A percentile compares a stretch with the other conserved stretches of the same genome.
These are phyloP conservation scores for Datnioides undecimradiatus DNA, from an alignment of 2,113 vertebrate genomes.

Conservation along the genomic window DNA sequence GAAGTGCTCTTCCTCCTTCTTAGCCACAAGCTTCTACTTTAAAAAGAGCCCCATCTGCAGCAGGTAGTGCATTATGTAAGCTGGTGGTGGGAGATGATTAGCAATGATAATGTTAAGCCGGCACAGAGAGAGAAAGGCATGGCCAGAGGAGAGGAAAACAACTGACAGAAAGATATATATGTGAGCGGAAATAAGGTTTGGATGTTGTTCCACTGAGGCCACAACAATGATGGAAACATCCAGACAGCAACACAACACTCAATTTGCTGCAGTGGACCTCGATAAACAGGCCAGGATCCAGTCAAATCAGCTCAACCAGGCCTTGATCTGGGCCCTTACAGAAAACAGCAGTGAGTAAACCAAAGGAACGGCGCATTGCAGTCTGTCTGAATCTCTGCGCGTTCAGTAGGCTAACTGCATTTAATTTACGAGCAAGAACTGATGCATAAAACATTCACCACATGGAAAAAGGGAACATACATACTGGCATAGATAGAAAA, in stretches of 20 bases:
- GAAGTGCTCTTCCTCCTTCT: neutral
- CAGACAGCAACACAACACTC: conserved; percentile 5
- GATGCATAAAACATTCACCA: neutral
- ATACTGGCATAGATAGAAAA: neutral
- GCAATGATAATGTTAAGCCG: conserved; percentile 28
- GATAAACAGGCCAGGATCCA: conserved; percentile 2
- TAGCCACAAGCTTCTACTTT: conserved; percentile 2
- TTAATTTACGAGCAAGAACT: neutral
- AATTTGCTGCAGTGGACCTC: conserved; percentile 29
- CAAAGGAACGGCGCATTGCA: neutral
- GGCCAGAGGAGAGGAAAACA: conserved; percentile 7
- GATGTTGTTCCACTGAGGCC: neutral
- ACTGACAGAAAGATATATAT: neutral
- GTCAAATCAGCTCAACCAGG: neutral
- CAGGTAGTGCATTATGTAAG: conserved; percentile 50
- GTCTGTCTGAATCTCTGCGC: neutral
- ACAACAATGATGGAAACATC: neutral
- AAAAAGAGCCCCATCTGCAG: conserved; percentile 24
- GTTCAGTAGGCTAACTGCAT: neutral
- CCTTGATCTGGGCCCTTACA: neutral
- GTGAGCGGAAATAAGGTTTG: conserved; percentile 7
- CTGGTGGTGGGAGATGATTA: conserved; percentile 42
- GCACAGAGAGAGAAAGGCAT: conserved; percentile 11
- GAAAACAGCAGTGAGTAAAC: neutral
- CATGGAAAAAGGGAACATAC: neutral